Base-by-base conservation (phyloP, 2,888 invertebrate species). In the Creontiades dilutus region DNA sequence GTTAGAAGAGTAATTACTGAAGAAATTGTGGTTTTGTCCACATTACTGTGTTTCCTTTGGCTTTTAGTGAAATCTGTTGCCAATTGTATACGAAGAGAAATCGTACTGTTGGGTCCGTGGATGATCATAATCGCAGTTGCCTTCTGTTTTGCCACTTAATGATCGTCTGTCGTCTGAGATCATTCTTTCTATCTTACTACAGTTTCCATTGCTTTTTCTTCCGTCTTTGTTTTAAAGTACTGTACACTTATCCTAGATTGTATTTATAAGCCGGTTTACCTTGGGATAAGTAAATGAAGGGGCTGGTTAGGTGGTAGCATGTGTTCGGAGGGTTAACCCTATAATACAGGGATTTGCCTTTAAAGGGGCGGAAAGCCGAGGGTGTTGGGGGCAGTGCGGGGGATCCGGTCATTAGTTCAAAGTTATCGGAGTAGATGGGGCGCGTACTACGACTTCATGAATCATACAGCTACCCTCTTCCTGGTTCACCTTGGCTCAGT, bases 311-410 rank as follows among this genome's bases (percentile, higher is more conserved):
- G 68, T 68, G 68, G 68, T 68, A 68, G 68, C 68, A 68, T 68
- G 68, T 68, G 68, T 68, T 68, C 68, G 27, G 78, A 16, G 37
- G 78, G 78, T 78, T 78, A 78, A 16, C 78, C 78, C 46, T 47
- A 78, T 78, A 78, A 46, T 78, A 78, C 78, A 78, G 78, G 78
- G 78, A 78, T 78, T 78, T 78, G 78, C 78, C 47, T 78, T 47
- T 47, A 78, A n/a, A 78, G 47, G 78, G 78, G 37, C 47, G 78
- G 78, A 78, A 78, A 78, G 47, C 78, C 78, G 13, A 47, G 19
- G 47, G 47, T 4, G 14, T 12, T 4, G 0, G 19, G 46, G 46
- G 78, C 9, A 16, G 46, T 27, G 75, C 23, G 46, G 37, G 19
- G 78, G 46, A 46, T 78, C 78, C 19, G 78, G 78, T 78, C 78